These are phyloP conservation scores for Cancer borealis DNA, from an alignment of 2,888 invertebrate species.

Conservation along the genomic window DNA sequence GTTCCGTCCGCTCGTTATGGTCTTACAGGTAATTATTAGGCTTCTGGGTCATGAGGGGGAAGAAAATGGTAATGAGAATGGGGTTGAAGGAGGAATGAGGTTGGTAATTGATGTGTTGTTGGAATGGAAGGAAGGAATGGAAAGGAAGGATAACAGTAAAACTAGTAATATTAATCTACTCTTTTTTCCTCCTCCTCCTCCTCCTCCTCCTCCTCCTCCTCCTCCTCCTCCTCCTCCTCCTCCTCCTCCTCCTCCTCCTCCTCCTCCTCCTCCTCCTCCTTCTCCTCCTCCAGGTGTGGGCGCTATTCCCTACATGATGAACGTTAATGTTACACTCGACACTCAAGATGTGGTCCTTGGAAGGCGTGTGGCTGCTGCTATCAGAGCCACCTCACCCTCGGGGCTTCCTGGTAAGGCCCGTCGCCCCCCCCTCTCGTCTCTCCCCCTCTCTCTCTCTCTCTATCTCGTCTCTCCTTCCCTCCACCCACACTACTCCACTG, in stretches of 20 bases:
- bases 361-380: conserved; percentile 54
- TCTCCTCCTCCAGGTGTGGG: conserved; percentile 63
- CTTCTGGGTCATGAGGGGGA: neutral
- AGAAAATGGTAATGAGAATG: neutral
- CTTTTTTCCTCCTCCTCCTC: neutral
- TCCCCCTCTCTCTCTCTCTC: neutral
- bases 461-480: neutral
- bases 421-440: neutral
- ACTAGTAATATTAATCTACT: no score
- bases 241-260: neutral
- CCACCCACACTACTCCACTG: neutral
- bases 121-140: neutral
- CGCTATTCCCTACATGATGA: conserved; percentile 75
- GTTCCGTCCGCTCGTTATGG: conserved; percentile 55
- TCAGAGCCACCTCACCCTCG: conserved; percentile 52
- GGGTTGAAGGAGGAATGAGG: neutral
- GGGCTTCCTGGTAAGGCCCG: conserved; percentile 67
- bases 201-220: neutral
- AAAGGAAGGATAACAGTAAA: no score
- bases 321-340: conserved; percentile 72
- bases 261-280: neutral
- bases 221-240: neutral
- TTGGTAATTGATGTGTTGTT: neutral
- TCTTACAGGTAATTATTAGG: conserved; percentile 61
- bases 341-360: conserved; percentile 61